These are phyloP conservation scores for Magallana gigas DNA, from an alignment of 1,140 invertebrate species.

Conservation along the genomic window DNA sequence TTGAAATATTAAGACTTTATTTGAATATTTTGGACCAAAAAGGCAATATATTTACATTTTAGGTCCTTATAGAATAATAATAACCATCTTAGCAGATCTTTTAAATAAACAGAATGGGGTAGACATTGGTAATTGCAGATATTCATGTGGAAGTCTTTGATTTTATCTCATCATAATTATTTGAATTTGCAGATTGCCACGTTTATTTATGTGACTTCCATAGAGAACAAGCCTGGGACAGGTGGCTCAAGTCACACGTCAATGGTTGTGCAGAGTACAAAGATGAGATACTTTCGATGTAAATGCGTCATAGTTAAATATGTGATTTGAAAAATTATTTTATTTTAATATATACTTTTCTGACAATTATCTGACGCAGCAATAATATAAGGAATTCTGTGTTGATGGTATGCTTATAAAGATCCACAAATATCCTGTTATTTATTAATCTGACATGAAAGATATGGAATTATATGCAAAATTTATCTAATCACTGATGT, in stretches of 20 bases:
- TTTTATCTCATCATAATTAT: not conserved
- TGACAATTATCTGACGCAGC: not conserved
- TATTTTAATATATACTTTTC: not conserved
- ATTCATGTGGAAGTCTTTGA: not conserved
- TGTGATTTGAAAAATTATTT: not conserved
- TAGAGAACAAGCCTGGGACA: slow-evolving; percentile 46
- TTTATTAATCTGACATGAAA: not conserved
- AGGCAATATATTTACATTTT: not conserved
- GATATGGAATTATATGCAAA: not conserved
- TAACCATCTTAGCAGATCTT: not conserved
- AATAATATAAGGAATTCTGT: not conserved
- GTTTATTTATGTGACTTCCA: slow-evolving; percentile 53
- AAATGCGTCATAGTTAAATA: slow-evolving; percentile 11
- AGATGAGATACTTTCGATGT: slow-evolving; percentile 39
- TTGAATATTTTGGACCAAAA: not conserved
- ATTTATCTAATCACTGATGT: slow-evolving; percentile 16
- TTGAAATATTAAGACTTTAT: not conserved
- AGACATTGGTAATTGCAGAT: too few relatives aligned
- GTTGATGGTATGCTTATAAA: not conserved
- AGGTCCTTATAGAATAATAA: not conserved
- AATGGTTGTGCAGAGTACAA: slow-evolving; percentile 31
- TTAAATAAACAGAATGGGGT: not conserved
- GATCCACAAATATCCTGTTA: not conserved
- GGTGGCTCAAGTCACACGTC: slow-evolving; percentile 34
- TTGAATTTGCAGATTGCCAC: slow-evolving; percentile 20